Conservation (phyloP, 2,797 vertebrate genomes). For the Odontamblyopus rebecca region DNA sequence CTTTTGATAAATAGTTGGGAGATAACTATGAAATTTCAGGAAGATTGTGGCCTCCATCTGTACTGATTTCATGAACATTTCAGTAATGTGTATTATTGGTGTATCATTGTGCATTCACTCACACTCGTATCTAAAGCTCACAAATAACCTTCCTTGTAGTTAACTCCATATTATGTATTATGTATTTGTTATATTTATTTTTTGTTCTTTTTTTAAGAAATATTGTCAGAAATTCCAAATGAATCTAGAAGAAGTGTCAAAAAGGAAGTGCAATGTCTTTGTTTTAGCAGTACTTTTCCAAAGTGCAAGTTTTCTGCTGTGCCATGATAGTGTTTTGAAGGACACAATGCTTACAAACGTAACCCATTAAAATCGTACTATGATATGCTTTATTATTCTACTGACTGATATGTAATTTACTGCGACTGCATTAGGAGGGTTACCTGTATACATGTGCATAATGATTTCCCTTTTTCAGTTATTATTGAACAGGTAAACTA, state of each 20-base stretch:
- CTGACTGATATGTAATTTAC: constrained; percentile 2
- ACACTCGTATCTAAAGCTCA: constrained; percentile 33
- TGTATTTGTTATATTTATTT: constrained; percentile 53
- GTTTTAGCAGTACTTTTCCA: constrained; percentile 52
- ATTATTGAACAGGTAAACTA: constrained; percentile 28
- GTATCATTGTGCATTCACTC: constrained; percentile 42
- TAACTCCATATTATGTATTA: constrained; percentile 17
- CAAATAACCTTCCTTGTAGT: constrained; percentile 37
- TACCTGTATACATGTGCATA: not conserved
- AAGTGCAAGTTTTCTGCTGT: constrained; percentile 74
- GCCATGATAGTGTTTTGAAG: constrained; percentile 59
- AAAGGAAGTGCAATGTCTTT: constrained; percentile 63
- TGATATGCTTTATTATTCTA: constrained; percentile 1
- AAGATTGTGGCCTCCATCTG: constrained; percentile 30
- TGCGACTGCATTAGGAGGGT: not conserved
- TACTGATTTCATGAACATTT: constrained; percentile 47
- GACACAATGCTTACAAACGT: constrained; percentile 2
- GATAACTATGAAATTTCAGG: constrained; percentile 31
- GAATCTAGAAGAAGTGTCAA: constrained; percentile 65
- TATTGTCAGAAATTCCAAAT: constrained; percentile 23
- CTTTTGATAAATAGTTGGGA: constrained; percentile 25
- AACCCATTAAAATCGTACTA: not conserved
- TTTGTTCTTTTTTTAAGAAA: constrained; percentile 2
- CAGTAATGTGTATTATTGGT: constrained; percentile 50
- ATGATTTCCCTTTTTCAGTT: constrained; percentile 15